Conservation (phyloP, 2,797 vertebrate genomes). For the Catostomus latipinnis region DNA sequence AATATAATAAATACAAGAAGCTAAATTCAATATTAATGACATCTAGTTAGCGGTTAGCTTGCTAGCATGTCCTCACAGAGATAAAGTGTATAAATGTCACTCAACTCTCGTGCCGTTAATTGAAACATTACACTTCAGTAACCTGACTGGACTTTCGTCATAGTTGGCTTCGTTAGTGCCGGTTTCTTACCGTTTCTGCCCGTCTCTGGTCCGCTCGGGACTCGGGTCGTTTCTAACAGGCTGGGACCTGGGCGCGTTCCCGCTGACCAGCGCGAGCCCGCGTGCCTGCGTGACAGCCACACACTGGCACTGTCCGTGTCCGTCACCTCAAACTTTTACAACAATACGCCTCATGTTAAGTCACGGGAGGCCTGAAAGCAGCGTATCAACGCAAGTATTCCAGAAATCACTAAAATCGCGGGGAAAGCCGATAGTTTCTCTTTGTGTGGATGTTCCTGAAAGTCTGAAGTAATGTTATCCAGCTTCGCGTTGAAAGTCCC, state of each 20-base stretch:
- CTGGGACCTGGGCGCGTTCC: slow-evolving; percentile 41
- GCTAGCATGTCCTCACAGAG: slow-evolving; percentile 43
- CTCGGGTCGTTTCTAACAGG: slow-evolving; percentile 34
- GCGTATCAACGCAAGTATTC: neutral
- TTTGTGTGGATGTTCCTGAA: neutral
- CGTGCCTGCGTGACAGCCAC: slow-evolving; percentile 62
- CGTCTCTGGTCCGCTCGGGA: slow-evolving; percentile 14
- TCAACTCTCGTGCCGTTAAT: neutral
- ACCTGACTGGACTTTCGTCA: neutral
- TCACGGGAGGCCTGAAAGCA: neutral
- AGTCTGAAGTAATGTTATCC: slow-evolving; percentile 24
- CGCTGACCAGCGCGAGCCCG: slow-evolving; percentile 9
- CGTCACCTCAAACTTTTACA: slow-evolving; percentile 59
- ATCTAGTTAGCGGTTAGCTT: slow-evolving; percentile 39
- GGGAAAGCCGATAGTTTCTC: too few species aligned
- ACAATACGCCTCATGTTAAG: neutral
- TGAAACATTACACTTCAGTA: neutral
- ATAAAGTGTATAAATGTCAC: slow-evolving; percentile 40
- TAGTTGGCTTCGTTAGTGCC: neutral
- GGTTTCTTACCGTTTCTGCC: slow-evolving; percentile 46
- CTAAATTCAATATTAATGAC: neutral
- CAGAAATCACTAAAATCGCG: neutral
- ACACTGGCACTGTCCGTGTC: slow-evolving; percentile 68
- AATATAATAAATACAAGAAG: neutral
- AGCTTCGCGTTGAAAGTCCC: slow-evolving; percentile 23